Evolutionary conservation across 2,113 vertebrate genomes (phyloP).

Genomic region (Coturnix japonica): DNA sequence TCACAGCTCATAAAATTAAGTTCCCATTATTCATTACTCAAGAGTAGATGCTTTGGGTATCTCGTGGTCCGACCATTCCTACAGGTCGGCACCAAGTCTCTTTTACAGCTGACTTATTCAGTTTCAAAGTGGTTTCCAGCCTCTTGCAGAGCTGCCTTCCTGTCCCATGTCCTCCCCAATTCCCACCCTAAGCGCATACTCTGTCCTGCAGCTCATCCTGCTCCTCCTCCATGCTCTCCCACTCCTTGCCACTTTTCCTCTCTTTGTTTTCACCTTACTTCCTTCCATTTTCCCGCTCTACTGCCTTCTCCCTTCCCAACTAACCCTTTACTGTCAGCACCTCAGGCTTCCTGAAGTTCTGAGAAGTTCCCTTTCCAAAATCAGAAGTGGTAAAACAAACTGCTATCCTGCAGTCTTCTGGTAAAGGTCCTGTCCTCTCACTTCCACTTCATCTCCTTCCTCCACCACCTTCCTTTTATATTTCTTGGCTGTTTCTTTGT

Average conservation of each 20-base stretch:
- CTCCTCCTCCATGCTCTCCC: conserved; percentile 44
- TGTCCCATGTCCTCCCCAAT: conserved; percentile 30
- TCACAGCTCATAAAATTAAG: conserved; percentile 14
- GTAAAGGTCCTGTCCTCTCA: not conserved
- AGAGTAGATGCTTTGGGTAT: not conserved
- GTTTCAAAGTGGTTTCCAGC: conserved; percentile 22
- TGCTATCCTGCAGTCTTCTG: not conserved
- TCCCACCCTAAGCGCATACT: conserved; percentile 3
- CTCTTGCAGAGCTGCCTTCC: conserved; percentile 31
- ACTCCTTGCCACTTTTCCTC: conserved; percentile 28
- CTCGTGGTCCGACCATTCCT: not conserved
- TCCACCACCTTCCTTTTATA: conserved; percentile 20
- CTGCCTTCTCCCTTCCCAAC: not conserved
- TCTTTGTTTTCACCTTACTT: conserved; percentile 58
- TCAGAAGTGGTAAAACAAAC: not conserved
- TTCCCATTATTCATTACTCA: not conserved
- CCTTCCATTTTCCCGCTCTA: conserved; percentile 36
- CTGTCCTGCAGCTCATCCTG: conserved; percentile 4
- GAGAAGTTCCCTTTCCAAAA: not conserved
- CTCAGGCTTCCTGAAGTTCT: not conserved
- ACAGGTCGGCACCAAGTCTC: not conserved
- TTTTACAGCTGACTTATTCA: conserved; percentile 14
- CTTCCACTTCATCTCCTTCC: not conserved
- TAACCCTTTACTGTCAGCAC: conserved; percentile 33
- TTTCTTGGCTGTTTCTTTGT: not conserved